Percentiles rank a stretch among this genome's conserved stretches.
Evolutionary conservation across 2,888 invertebrate species (phyloP).

Genomic region (Listrodromus nycthemerus): DNA sequence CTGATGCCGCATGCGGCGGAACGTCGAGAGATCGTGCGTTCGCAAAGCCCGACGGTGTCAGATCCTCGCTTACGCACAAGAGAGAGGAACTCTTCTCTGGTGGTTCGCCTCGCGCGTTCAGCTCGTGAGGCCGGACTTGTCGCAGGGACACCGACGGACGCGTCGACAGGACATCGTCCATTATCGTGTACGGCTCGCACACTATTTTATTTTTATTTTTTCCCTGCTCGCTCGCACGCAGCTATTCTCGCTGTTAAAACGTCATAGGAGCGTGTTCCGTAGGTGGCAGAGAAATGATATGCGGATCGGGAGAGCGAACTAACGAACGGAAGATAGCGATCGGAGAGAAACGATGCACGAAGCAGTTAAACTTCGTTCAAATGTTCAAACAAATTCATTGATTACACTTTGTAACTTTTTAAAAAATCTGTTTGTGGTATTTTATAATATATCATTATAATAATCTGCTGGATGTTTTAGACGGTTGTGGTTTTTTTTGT

Average conservation of each 20-base stretch:
- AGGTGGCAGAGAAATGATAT: not conserved
- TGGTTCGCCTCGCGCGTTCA: not conserved
- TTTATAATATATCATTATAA: no score
- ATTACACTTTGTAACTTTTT: not conserved
- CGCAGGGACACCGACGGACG: conserved; percentile 72
- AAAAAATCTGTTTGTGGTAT: no score
- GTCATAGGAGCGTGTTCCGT: not conserved
- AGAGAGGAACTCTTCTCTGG: conserved; percentile 39
- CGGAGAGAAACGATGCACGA: not conserved
- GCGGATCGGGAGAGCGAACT: not conserved
- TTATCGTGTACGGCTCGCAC: conserved; percentile 74
- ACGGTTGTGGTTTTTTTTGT: no score
- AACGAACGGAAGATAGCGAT: not conserved
- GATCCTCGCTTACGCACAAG: conserved; percentile 72
- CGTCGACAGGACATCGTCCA: conserved; percentile 83
- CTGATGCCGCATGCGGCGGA: not conserved
- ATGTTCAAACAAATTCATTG: not conserved
- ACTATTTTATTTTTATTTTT: conserved; percentile 46
- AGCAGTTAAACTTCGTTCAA: not conserved
- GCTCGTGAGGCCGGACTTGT: conserved; percentile 62
- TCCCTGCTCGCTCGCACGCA: conserved; percentile 3
- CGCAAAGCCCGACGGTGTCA: conserved; percentile 78
- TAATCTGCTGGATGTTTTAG: no score
- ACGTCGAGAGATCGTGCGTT: conserved; percentile 49
- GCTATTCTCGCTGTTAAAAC: conserved; percentile 22